phyloP scores from a whole-genome alignment of 2,888 invertebrate genomes.

The Cryptocheilus praepositus region DNA sequence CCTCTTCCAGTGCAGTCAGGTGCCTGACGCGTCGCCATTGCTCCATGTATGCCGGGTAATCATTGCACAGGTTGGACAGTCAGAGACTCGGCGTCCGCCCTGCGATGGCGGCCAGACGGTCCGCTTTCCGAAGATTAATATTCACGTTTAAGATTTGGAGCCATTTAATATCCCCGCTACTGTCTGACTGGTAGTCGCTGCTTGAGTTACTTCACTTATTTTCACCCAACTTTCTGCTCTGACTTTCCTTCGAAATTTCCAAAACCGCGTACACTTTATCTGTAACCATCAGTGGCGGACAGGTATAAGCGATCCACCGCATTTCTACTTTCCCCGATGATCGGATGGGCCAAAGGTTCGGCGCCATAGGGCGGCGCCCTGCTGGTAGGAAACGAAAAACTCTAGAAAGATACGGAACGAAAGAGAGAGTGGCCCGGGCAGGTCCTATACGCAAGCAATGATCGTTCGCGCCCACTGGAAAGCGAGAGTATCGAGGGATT shows the following conservation, averaged over 20 bases:
- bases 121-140: no score
- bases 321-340: constrained; percentile 8
- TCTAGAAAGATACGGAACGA: not conserved
- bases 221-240: not conserved
- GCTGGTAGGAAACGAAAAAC: constrained; percentile 7
- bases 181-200: no score
- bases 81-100: no score
- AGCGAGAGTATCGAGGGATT: constrained; percentile 41
- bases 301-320: not conserved
- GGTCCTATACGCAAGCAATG: constrained; percentile 37
- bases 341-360: not conserved
- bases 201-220: not conserved
- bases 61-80: no score
- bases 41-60: no score
- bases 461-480: constrained; percentile 34
- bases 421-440: constrained; percentile 41
- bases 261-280: not conserved
- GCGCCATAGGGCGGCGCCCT: constrained; percentile 10
- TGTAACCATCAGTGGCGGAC: not conserved
- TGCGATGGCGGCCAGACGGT: no score
- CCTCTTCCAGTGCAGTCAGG: no score
- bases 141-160: no score
- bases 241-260: not conserved
- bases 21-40: no score
- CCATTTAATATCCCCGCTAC: no score